These are phyloP conservation scores for Bubalus kerabau DNA, from an alignment of 2,113 vertebrate genomes.

Conservation along the genomic window DNA sequence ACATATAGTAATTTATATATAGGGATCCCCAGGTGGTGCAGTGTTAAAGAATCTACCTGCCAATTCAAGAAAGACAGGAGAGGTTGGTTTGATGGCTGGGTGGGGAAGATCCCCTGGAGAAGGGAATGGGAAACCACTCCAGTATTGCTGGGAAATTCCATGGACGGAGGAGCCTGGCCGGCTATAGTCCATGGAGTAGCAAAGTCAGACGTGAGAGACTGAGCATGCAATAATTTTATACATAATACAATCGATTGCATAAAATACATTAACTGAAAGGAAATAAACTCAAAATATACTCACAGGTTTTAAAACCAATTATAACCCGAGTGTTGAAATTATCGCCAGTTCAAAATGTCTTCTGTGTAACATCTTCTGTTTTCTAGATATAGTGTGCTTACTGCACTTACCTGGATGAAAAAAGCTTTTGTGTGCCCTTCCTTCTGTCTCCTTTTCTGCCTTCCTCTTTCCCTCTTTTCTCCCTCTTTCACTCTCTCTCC, in stretches of 20 bases:
- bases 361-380: not conserved
- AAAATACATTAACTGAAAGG: not conserved
- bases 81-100: not conserved
- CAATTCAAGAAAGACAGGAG: not conserved
- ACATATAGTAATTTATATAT: not conserved
- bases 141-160: not conserved
- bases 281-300: not conserved
- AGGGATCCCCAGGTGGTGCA: not conserved
- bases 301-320: not conserved
- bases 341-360: not conserved
- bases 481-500: not conserved
- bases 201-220: not conserved
- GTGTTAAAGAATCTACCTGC: not conserved
- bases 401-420: not conserved
- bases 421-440: not conserved
- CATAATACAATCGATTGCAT: not conserved
- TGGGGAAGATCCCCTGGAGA: not conserved
- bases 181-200: not conserved
- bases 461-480: not conserved
- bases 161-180: not conserved
- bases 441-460: not conserved
- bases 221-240: not conserved
- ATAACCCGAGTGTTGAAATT: not conserved
- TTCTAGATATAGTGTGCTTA: not conserved
- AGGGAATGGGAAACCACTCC: not conserved